phyloP scores from a whole-genome alignment of 2,888 invertebrate genomes.

The Eurytoma adleriae region DNA sequence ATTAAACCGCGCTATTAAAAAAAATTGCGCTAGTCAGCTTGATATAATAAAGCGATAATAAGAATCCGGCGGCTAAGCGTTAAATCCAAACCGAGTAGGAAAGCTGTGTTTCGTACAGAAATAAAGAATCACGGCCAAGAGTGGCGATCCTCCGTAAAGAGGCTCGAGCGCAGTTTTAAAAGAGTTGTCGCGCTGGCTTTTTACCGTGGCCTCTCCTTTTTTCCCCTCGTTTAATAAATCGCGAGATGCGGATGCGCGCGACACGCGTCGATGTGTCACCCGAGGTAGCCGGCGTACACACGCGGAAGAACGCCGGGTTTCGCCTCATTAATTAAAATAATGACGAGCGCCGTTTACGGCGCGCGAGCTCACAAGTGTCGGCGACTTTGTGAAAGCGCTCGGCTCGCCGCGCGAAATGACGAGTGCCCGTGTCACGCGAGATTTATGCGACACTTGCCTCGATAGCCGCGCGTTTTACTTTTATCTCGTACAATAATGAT shows the following conservation, averaged over 20 bases:
- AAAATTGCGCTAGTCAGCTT: no score
- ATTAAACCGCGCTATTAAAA: no score
- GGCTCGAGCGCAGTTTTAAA: slow-evolving; percentile 23
- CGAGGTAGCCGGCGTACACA: neutral
- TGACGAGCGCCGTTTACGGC: slow-evolving; percentile 45
- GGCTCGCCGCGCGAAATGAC: slow-evolving; percentile 40
- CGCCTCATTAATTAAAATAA: slow-evolving; percentile 54
- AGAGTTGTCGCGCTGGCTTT: slow-evolving; percentile 42
- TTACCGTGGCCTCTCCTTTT: neutral
- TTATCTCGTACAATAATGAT: slow-evolving; percentile 29
- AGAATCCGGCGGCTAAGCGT: neutral
- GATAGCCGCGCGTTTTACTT: slow-evolving; percentile 31
- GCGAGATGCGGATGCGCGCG: slow-evolving; percentile 17
- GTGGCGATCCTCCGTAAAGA: slow-evolving; percentile 33
- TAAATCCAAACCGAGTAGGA: neutral
- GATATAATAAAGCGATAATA: slow-evolving; percentile 18
- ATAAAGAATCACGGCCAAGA: neutral
- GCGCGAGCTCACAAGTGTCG: slow-evolving; percentile 9
- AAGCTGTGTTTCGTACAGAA: neutral
- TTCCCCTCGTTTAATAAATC: slow-evolving; percentile 46
- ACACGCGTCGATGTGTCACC: slow-evolving; percentile 38
- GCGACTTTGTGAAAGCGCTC: slow-evolving; percentile 36
- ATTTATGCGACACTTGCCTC: slow-evolving; percentile 46
- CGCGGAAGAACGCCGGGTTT: slow-evolving; percentile 5
- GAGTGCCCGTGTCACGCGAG: slow-evolving; percentile 50